These are phyloP conservation scores for Campylomormyrus numenius DNA, from an alignment of 2,113 vertebrate genomes.

Conservation along the genomic window DNA sequence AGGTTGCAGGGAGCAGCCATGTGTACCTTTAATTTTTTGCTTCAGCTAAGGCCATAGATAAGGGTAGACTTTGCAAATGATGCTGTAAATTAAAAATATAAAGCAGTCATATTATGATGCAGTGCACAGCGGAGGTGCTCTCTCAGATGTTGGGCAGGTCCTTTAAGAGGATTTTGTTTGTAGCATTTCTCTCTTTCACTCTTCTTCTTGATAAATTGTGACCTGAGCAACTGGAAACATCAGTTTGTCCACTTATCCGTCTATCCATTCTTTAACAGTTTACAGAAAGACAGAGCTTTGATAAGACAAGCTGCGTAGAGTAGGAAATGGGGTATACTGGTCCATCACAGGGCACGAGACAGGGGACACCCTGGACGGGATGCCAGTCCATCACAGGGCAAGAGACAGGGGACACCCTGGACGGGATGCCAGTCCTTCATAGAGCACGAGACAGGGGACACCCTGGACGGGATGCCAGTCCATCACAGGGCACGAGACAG, in stretches of 20 bases:
- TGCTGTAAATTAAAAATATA: constrained; percentile 45
- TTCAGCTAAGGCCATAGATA: constrained; percentile 50
- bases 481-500: too few species aligned
- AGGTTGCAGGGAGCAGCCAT: constrained; percentile 46
- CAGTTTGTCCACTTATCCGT: not conserved
- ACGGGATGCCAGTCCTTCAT: too few species aligned
- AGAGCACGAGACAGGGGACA: not conserved
- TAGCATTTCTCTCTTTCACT: not conserved
- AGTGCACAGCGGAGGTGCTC: not conserved
- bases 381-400: too few species aligned
- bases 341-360: not conserved
- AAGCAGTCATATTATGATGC: constrained; percentile 28
- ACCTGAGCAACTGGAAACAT: not conserved
- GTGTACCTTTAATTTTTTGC: constrained; percentile 61
- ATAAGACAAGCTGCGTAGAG: not conserved
- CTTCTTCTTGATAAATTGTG: not conserved
- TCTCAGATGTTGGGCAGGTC: not conserved
- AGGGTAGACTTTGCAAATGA: constrained; percentile 51
- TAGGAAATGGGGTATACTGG: not conserved
- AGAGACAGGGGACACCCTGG: too few species aligned
- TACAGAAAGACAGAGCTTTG: too few species aligned
- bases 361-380: too few species aligned
- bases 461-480: too few species aligned
- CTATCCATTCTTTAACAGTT: not conserved
- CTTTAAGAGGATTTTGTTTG: not conserved